These are phyloP conservation scores for Gymnogyps californianus DNA, from an alignment of 2,113 vertebrate genomes.

Conservation along the genomic window DNA sequence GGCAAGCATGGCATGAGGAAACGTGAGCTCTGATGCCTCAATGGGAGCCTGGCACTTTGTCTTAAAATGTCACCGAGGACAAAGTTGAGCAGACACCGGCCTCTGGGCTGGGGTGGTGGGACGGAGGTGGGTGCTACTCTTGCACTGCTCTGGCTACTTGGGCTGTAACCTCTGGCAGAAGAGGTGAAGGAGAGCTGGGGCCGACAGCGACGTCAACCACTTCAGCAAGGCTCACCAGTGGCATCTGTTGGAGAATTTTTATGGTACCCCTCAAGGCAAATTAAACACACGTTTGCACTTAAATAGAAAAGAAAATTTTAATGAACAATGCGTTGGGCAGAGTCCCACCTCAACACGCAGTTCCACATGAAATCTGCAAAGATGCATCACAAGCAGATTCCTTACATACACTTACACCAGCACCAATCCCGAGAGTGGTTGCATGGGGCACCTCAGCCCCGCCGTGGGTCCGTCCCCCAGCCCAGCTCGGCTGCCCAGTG, in stretches of 20 bases:
- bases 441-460: neutral
- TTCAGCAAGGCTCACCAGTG: neutral
- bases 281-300: neutral
- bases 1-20: neutral
- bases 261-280: rapidly evolving
- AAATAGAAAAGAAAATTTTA: neutral
- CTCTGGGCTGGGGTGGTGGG: neutral
- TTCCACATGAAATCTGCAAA: neutral
- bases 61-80: neutral
- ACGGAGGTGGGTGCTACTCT: neutral
- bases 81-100: neutral
- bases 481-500: neutral
- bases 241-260: neutral
- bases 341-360: rapidly evolving
- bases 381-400: neutral
- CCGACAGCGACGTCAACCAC: rapidly evolving
- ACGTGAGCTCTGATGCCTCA: neutral
- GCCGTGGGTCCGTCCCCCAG: neutral
- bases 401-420: neutral
- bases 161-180: neutral
- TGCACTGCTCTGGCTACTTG: neutral
- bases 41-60: neutral
- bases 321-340: neutral
- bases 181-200: neutral
- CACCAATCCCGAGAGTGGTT: neutral